These are phyloP conservation scores for Siphlonurus alternatus DNA, from an alignment of 2,888 invertebrate species.

Conservation along the genomic window DNA sequence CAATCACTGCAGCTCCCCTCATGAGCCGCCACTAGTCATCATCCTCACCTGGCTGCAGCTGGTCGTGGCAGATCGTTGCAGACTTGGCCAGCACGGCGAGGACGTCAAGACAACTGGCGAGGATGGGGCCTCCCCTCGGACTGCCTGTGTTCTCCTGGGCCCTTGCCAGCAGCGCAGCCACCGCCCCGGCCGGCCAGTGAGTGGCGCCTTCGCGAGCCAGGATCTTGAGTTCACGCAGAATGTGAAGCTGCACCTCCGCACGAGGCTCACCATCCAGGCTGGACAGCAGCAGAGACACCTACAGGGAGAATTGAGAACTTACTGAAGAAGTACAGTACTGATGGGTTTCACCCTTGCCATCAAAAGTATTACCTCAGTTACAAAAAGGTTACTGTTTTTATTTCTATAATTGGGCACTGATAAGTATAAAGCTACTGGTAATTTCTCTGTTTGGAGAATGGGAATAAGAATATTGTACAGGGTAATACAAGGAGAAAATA, in stretches of 20 bases:
- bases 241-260: slow-evolving; percentile 47
- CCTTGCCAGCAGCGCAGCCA: slow-evolving; percentile 27
- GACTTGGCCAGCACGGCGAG: slow-evolving; percentile 42
- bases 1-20: too few relatives aligned
- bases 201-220: slow-evolving; percentile 59
- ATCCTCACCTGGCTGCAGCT: slow-evolving; percentile 29
- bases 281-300: slow-evolving; percentile 42
- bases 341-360: not conserved
- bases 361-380: too few relatives aligned
- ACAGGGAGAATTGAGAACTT: slow-evolving; percentile 2
- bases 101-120: slow-evolving; percentile 32
- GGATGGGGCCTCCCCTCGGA: slow-evolving; percentile 21
- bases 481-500: too few relatives aligned
- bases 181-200: slow-evolving; percentile 51
- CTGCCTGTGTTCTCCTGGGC: slow-evolving; percentile 21
- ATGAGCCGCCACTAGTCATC: too few relatives aligned
- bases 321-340: not conserved
- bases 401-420: too few relatives aligned
- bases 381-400: too few relatives aligned
- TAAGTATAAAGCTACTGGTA: too few relatives aligned
- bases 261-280: slow-evolving; percentile 53
- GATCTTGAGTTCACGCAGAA: slow-evolving; percentile 45
- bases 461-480: too few relatives aligned
- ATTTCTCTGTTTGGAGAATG: too few relatives aligned
- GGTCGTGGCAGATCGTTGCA: slow-evolving; percentile 42